Percentiles rank a stretch among this genome's conserved stretches.
Conservation (phyloP, 2,888 invertebrate genomes). For the Thera britannica region DNA sequence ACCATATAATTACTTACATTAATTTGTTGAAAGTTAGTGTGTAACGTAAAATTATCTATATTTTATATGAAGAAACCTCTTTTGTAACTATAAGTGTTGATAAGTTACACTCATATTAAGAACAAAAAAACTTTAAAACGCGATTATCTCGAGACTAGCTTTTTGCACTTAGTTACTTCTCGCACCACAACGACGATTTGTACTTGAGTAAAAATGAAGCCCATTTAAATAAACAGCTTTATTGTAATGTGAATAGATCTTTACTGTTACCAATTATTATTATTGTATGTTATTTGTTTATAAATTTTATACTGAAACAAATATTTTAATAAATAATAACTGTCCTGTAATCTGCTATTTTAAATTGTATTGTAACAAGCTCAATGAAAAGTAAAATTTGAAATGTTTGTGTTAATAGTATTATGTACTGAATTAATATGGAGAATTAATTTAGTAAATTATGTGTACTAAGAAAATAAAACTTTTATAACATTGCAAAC, state of each 20-base stretch:
- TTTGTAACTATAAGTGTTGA: too few species aligned
- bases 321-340: conserved; percentile 61
- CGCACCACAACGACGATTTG: too few species aligned
- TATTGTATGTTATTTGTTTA: conserved; percentile 58
- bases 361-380: conserved; percentile 19
- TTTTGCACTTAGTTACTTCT: too few species aligned
- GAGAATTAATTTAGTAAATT: neutral
- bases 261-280: conserved; percentile 38
- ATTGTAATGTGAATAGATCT: conserved; percentile 31
- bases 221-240: conserved; percentile 12
- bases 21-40: too few species aligned
- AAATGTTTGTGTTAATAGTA: neutral
- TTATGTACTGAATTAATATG: conserved; percentile 1
- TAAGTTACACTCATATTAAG: too few species aligned
- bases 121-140: too few species aligned
- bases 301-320: conserved; percentile 66
- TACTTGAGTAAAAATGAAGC: neutral
- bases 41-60: too few species aligned
- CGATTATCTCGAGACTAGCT: too few species aligned
- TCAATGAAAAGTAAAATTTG: conserved; percentile 6
- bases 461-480: conserved; percentile 12
- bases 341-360: conserved; percentile 53
- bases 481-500: conserved; percentile 18
- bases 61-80: too few species aligned
- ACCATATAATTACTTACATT: too few species aligned